Evolutionary conservation across 2,113 vertebrate species (phyloP), one percentile per base, ranked within the genome.

Genomic region (Muscicapa adusta): DNA sequence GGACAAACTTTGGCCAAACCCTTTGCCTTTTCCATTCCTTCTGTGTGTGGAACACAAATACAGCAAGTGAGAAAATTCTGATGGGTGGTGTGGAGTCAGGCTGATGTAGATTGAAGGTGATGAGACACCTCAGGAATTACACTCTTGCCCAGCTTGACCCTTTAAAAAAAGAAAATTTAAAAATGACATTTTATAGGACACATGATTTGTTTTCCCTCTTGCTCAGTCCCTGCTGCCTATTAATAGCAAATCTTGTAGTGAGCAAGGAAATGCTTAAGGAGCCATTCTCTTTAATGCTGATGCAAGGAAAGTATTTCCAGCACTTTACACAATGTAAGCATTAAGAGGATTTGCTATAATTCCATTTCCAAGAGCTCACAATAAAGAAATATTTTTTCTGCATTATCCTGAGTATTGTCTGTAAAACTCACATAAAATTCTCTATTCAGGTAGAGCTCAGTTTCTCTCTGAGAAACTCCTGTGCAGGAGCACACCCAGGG

Each of bases 341-440:
- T 67, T 81, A 89, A 81, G 70, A 38, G 68, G 89, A 84, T 86
- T 94, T 95, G 45, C 48, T 63, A 0, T 67, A 89, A 92, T 84
- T 89, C 85, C 68, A 36, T 83, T 88, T 79, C 48, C 36, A 40
- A 95, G 65, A 29, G 38, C 60, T 85, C 89, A 40, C 8, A 31
- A 31, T 12, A 36, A 82, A 66, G 12, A 31, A 61, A 53, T 12
- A 16, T 40, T 13, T 78, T 58, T 62, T 9, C 77, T 85, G 18
- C 33, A 8, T 73, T 48, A 40, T 60, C 53, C 53, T 29, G 48
- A 42, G 7, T 4, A 10, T 10, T 66, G 38, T 43, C 85, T 56
- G 0, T n/a, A 48, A 74, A 70, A 50, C 43, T 18, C 17, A 7
- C 0, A 11, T 18, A 3, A 22, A 79, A 65, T 24, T 9, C 19